Evolutionary conservation across 37 sponge, comb jelly and placozoan genomes (phyloP), one percentile per base, ranked within the genome.

Genomic region (Agelas oroides): DNA sequence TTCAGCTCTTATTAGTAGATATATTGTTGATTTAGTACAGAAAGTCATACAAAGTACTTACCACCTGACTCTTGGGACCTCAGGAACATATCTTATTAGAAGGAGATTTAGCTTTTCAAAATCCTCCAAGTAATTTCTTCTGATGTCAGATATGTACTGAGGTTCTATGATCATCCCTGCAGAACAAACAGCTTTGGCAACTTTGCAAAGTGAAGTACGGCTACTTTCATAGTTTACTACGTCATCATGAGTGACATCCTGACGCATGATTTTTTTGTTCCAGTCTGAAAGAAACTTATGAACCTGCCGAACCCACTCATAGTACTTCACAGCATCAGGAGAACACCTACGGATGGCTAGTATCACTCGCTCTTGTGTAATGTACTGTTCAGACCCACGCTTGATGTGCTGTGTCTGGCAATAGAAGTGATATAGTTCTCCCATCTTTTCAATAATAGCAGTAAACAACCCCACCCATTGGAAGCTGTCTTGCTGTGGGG

Each of bases 221-320:
- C 79, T 63, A 23, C 37, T 57, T 53, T 69, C 80, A 79, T 89
- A 89, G 19, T 37, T 1, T 15, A 84, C 32, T 6, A 89, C 41
- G 11, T 84, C 90, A 73, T 89, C 90, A 78, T 79, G 84, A 65
- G 72, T 89, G 59, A 79, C 25, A 1, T 70, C 65, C 19, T 79
- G 21, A 0, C 8, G 12, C 21, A 56, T 1, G 8, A 89, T 65
- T 53, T 84, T 83, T 0, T 35, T 36, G 12, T 84, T 72, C 90
- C 90, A 84, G 23, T 46, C 1, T 5, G 1, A 12, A 20, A 89
- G n/a, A 2, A 89, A n/a, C 0, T 8, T 54, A 65, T 89, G 90
- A 21, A 84, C 32, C 1, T 63, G 28, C 23, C 56, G 38, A 1
- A 89, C 69, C 90, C 90, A 89, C 52, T 84, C 63, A 78, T 84